Evolutionary conservation across 2,888 invertebrate species (phyloP), one percentile per base, ranked within the genome.

Genomic region (Mechanitis mazaeus): DNA sequence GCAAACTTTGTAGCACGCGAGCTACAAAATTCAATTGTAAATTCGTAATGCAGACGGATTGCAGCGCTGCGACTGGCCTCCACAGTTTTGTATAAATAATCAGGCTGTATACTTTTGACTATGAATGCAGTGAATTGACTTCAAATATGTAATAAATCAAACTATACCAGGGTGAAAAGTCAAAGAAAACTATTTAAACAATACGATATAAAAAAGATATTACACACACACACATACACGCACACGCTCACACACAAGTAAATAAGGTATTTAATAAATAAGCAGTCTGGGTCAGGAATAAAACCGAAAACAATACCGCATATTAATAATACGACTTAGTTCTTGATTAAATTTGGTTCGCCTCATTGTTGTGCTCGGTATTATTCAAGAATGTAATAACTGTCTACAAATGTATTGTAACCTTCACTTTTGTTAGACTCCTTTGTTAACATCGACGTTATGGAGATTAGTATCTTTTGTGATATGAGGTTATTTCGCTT

Each of bases 331-430:
- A 68, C 63, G 71, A 65, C 69, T 73, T 69, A 69, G 68, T 63
- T 68, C 69, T 69, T 72, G 72, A 72, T 73, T 73, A 73, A 74
- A 73, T 72, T 73, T 65, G 69, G 69, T 71, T 69, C 68, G 63
- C 68, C 69, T 72, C 76, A 72, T 72, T 70, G 71, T 74, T 72
- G 65, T 61, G 65, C 71, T 72, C 73, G 50, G 50, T 73, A 78
- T 79, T 77, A 79, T 79, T 78, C 77, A 76, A 73, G 73, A 76
- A 78, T 74, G 73, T 78, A 79, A 79, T 78, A 79, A 75, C 78
- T 76, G 74, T 78, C 76, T 68, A 38, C 63, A 61, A 66, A 65
- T 68, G 70, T 70, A 70, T 69, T 64, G 71, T 68, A 59, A 59
- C 55, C 67, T 63, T 72, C 70, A 73, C 73, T 73, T 71, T 73